These are phyloP conservation scores for Odontophorus gujanensis DNA, from an alignment of 2,113 vertebrate genomes.

Conservation along the genomic window DNA sequence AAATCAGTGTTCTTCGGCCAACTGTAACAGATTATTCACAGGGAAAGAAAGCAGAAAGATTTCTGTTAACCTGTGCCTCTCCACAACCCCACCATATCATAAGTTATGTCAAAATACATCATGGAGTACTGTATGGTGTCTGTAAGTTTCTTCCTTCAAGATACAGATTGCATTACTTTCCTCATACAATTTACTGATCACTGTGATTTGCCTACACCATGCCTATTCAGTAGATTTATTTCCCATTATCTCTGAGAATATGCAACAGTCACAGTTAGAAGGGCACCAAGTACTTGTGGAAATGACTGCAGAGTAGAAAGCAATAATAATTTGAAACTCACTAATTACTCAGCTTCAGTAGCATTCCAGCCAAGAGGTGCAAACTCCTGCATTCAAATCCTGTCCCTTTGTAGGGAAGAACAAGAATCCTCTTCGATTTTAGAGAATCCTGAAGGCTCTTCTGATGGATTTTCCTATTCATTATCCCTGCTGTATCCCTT, in stretches of 20 bases:
- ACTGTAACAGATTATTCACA: neutral
- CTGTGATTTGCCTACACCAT: neutral
- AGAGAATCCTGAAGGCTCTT: neutral
- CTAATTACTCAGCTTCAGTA: neutral
- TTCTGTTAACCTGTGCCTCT: neutral
- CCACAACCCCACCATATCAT: neutral
- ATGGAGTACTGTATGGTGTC: neutral
- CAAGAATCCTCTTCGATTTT: neutral
- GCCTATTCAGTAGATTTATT: neutral
- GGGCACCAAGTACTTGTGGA: neutral
- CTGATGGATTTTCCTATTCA: neutral
- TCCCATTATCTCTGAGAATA: neutral
- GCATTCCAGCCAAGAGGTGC: neutral
- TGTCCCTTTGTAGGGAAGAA: neutral
- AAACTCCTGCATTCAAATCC: neutral
- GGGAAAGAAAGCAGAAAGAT: neutral
- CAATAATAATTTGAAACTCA: neutral
- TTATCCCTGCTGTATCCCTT: neutral
- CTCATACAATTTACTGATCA: neutral
- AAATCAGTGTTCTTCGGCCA: neutral
- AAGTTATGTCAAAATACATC: neutral
- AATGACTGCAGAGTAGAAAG: neutral
- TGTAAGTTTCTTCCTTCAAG: neutral
- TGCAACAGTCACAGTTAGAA: neutral
- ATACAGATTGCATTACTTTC: neutral